Percentiles rank a stretch among this genome's conserved stretches.
phyloP scores from a whole-genome alignment of 2,113 vertebrate genomes.

The Ornithorhynchus anatinus region DNA sequence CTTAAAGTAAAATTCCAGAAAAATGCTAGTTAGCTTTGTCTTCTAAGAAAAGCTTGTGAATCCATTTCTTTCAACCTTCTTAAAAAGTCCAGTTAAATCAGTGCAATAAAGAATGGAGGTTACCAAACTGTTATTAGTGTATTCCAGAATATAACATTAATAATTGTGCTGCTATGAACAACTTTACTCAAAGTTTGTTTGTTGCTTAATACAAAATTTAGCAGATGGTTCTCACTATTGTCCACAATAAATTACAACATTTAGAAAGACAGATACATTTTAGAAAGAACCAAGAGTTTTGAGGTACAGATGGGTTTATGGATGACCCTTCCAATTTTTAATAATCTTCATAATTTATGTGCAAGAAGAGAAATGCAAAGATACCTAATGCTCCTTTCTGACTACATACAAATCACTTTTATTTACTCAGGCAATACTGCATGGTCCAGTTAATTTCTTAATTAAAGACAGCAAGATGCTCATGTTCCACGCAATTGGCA shows the following conservation, averaged over 20 bases:
- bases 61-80: no score
- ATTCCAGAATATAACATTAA: constrained; percentile 59
- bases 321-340: constrained; percentile 73
- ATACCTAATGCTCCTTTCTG: constrained; percentile 68
- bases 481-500: constrained; percentile 69
- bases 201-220: constrained; percentile 43
- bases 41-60: constrained; percentile 19
- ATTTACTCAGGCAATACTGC: constrained; percentile 78
- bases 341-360: constrained; percentile 71
- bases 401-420: constrained; percentile 75
- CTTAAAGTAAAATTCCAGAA: not conserved
- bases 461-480: constrained; percentile 85
- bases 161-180: constrained; percentile 7
- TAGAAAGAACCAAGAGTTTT: constrained; percentile 54
- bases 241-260: constrained; percentile 64
- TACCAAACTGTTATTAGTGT: constrained; percentile 24
- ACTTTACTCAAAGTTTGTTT: constrained; percentile 55
- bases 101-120: constrained; percentile 32
- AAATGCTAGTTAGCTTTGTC: not conserved
- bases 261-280: constrained; percentile 66
- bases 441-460: constrained; percentile 86
- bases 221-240: constrained; percentile 63
- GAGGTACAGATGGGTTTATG: constrained; percentile 68
- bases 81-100: constrained; percentile 39
- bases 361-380: constrained; percentile 64